A percentile compares a stretch with the other conserved stretches of the same genome.
phyloP scores from a whole-genome alignment of 1,140 invertebrate genomes.

The Mya arenaria region DNA sequence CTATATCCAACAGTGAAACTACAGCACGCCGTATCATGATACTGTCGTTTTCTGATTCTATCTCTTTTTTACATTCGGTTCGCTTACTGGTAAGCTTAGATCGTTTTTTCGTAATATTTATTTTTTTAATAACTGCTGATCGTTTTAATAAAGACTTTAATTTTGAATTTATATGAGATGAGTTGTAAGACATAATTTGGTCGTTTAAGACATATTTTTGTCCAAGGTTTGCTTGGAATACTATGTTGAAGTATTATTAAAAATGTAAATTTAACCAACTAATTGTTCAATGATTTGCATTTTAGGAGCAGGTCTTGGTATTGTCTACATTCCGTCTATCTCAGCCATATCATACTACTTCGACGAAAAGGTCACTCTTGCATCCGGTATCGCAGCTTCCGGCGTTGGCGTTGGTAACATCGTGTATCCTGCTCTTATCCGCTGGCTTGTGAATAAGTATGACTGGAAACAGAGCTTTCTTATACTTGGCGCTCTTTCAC shows the following conservation, averaged over 20 bases:
- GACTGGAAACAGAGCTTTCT: conserved; percentile 88
- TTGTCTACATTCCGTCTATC: conserved; percentile 94
- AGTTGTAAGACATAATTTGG: too few species aligned
- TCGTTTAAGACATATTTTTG: too few species aligned
- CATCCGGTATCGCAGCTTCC: conserved; percentile 93
- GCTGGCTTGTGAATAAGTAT: conserved; percentile 83
- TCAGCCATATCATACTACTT: conserved; percentile 95
- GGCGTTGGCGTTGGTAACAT: conserved; percentile 94
- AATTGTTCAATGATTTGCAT: conserved; percentile 24
- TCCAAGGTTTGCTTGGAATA: too few species aligned
- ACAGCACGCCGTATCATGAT: too few species aligned
- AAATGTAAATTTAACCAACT: too few species aligned
- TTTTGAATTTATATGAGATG: too few species aligned
- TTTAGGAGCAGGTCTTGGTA: conserved; percentile 91
- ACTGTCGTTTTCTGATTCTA: too few species aligned
- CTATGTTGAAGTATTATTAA: too few species aligned
- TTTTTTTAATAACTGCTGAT: too few species aligned
- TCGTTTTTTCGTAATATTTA: too few species aligned
- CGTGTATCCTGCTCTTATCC: conserved; percentile 85
- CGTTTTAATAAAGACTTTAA: too few species aligned
- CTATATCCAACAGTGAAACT: too few species aligned
- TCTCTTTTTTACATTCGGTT: conserved; percentile 92
- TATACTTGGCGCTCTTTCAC: conserved; percentile 51
- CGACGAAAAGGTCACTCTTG: conserved; percentile 91
- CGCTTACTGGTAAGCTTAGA: conserved; percentile 87